These are phyloP conservation scores for Fulmarus glacialis DNA, from an alignment of 2,113 vertebrate genomes.

Conservation along the genomic window DNA sequence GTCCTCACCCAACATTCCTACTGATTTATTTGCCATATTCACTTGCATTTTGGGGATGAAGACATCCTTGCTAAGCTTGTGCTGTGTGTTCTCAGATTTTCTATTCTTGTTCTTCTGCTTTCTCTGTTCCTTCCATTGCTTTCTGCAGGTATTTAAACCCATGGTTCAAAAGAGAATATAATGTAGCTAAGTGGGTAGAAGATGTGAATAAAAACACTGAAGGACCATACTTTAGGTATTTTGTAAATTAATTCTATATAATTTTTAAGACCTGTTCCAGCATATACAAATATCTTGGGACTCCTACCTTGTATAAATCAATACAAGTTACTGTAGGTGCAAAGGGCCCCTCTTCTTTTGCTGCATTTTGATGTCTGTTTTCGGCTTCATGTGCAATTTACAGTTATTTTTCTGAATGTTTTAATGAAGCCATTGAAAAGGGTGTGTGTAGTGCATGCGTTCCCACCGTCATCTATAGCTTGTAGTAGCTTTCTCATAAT, in stretches of 20 bases:
- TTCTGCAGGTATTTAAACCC: conserved; percentile 99
- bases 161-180: conserved; percentile 98
- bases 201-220: conserved; percentile 99
- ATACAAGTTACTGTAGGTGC: conserved; percentile 78
- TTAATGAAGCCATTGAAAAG: conserved; percentile 77
- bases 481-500: conserved; percentile 80
- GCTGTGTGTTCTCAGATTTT: conserved; percentile 93
- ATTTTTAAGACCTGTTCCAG: conserved; percentile 76
- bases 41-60: conserved; percentile 86
- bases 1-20: conserved; percentile 72
- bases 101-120: conserved; percentile 87
- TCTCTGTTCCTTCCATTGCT: conserved; percentile 90
- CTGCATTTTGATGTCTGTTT: conserved; percentile 76
- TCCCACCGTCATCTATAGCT: conserved; percentile 76
- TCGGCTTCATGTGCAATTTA: conserved; percentile 73
- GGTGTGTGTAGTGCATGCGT: conserved; percentile 77
- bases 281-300: conserved; percentile 72
- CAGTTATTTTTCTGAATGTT: conserved; percentile 74
- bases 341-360: conserved; percentile 75
- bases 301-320: conserved; percentile 76
- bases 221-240: conserved; percentile 99
- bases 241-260: conserved; percentile 84
- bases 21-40: conserved; percentile 74
- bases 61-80: conserved; percentile 89
- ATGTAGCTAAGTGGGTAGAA: conserved; percentile 99